Evolutionary conservation across 2,797 vertebrate species (phyloP).

Genomic region (Danio albolineatus): DNA sequence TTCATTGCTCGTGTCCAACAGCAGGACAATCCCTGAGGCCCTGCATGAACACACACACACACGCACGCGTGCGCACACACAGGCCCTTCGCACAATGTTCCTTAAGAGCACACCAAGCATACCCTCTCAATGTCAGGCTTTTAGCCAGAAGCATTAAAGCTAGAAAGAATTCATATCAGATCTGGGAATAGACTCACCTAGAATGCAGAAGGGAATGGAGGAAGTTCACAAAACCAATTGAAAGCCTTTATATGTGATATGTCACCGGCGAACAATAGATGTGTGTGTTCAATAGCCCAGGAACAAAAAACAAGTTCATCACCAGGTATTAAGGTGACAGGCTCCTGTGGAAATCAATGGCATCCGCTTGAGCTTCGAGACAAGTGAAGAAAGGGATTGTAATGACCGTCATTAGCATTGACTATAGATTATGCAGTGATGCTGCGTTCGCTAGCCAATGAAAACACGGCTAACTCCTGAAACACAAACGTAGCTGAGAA

Average conservation of each 20-base stretch:
- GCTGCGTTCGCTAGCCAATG: conserved; percentile 32
- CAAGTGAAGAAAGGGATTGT: conserved; percentile 36
- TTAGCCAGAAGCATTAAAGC: conserved; percentile 46
- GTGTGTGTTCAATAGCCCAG: conserved; percentile 22
- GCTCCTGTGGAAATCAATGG: conserved; percentile 21
- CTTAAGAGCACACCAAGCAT: conserved; percentile 46
- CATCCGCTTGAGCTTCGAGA: conserved; percentile 21
- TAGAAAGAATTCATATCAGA: conserved; percentile 54
- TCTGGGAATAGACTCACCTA: conserved; percentile 47
- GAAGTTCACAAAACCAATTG: conserved; percentile 39
- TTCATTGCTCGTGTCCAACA: conserved; percentile 58
- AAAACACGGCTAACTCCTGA: not conserved
- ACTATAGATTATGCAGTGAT: conserved; percentile 24
- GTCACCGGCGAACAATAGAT: conserved; percentile 45
- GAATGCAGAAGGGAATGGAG: conserved; percentile 38
- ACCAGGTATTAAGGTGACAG: conserved; percentile 26
- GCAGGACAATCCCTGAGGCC: conserved; percentile 51
- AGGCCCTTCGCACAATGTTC: conserved; percentile 34
- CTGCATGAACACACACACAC: conserved; percentile 29
- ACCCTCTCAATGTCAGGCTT: conserved; percentile 54
- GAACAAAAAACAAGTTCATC: conserved; percentile 35
- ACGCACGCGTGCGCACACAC: conserved; percentile 11
- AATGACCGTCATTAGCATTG: conserved; percentile 39
- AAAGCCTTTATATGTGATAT: conserved; percentile 31
- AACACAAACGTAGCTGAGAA: too few species aligned